Evolutionary conservation across 2,888 invertebrate genomes (phyloP), one percentile per base, ranked within the genome.

Genomic region (Leptura quadrifasciata): DNA sequence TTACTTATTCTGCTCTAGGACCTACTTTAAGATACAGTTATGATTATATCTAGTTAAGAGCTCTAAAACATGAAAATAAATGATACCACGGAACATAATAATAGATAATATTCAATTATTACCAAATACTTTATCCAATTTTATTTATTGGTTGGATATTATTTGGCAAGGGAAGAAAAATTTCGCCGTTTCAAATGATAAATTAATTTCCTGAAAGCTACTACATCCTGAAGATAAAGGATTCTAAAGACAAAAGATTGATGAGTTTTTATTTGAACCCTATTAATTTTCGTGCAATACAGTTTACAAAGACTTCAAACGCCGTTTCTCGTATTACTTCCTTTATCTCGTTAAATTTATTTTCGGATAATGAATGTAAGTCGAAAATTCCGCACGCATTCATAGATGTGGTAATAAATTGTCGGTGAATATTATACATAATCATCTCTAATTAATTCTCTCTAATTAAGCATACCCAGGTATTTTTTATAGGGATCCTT

Each of bases 191-290:
- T 35, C 57, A 18, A 55, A 57, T 35, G 69, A 69, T 69, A 69
- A 57, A 69, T 69, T 69, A 69, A 69, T 57, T 58, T 47, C 57
- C 69, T 31, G 39, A 58, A 57, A 57, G 58, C 57, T 58, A 57
- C 47, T 39, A 39, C 57, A 35, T 57, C 12, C 57, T 10, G 47
- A 57, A 35, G 58, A 69, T 58, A 69, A 69, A 47, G 57, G 39
- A 69, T 57, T 20, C 69, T 15, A 35, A 57, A 69, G 57, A 69
- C 69, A 69, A 69, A 69, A 69, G 69, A 69, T 69, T 69, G 57
- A 69, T 69, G 69, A 69, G 57, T 69, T 69, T 69, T 69, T 58
- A 58, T 69, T 57, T 35, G 18, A 57, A 15, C 69, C 21, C 69
- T 69, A 69, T 69, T 69, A 35, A 69, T 69, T 68, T 31, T 35